Conservation (phyloP, 2,888 invertebrate genomes). For the Macaria liturata region DNA sequence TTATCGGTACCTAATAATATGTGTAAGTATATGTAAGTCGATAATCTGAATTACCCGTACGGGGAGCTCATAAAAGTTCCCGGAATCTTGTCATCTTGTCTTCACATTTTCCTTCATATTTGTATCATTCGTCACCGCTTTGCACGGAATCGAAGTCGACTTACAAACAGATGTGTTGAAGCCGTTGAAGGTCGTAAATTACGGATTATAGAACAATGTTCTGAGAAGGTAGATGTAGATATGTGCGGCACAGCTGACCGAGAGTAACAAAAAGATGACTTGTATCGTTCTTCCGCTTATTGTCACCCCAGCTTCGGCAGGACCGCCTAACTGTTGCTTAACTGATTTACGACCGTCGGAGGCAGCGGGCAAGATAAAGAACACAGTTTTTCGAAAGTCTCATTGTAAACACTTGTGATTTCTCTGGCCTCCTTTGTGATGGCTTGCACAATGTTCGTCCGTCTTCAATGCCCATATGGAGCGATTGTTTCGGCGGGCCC, state of each 20-base stretch:
- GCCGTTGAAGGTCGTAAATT: conserved; percentile 45
- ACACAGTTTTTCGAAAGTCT: conserved; percentile 64
- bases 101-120: conserved; percentile 28
- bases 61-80: too few relatives aligned
- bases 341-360: conserved; percentile 69
- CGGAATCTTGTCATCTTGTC: conserved; percentile 15
- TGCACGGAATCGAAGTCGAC: conserved; percentile 31
- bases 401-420: conserved; percentile 65
- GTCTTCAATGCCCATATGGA: conserved; percentile 60
- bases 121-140: conserved; percentile 20
- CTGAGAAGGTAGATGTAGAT: conserved; percentile 30
- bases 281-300: conserved; percentile 49
- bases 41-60: too few relatives aligned
- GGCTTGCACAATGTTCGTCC: conserved; percentile 72
- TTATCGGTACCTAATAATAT: too few relatives aligned
- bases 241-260: conserved; percentile 49
- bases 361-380: conserved; percentile 46
- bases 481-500: conserved; percentile 71
- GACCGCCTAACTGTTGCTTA: conserved; percentile 50
- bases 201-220: conserved; percentile 43
- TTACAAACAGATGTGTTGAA: conserved; percentile 42
- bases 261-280: conserved; percentile 23
- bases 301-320: conserved; percentile 38
- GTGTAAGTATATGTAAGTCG: too few relatives aligned
- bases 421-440: conserved; percentile 75